Evolutionary conservation across 2,888 invertebrate genomes (phyloP).

Genomic region (Geophilus truncorum): DNA sequence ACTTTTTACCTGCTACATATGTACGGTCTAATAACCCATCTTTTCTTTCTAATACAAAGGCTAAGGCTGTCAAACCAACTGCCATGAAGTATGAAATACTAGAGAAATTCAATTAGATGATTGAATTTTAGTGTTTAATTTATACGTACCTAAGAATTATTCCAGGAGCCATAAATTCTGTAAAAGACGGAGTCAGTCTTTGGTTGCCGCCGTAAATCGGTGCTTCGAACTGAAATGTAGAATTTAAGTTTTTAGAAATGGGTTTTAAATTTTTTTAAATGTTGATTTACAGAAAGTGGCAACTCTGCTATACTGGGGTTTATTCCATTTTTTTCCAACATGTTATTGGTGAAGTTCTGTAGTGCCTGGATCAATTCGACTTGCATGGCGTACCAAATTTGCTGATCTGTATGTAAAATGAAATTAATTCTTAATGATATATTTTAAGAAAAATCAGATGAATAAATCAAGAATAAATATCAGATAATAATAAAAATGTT

Average conservation of each 20-base stretch:
- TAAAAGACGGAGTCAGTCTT: conserved; percentile 66
- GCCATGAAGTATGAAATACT: conserved; percentile 65
- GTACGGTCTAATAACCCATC: conserved; percentile 87
- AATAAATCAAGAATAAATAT: too few species aligned
- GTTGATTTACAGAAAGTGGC: conserved; percentile 46
- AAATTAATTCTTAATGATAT: neutral
- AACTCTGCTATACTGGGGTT: conserved; percentile 70
- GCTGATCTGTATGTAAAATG: conserved; percentile 71
- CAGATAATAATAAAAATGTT: too few species aligned
- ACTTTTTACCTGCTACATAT: conserved; percentile 72
- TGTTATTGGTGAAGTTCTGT: conserved; percentile 70
- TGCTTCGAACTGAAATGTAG: conserved; percentile 34
- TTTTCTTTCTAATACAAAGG: conserved; percentile 82
- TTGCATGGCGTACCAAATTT: conserved; percentile 84
- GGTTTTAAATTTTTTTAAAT: neutral
- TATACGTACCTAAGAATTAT: conserved; percentile 54
- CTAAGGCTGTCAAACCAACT: conserved; percentile 87
- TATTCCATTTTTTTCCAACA: conserved; percentile 66
- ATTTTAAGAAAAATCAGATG: neutral
- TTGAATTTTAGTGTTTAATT: neutral
- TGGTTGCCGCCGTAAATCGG: conserved; percentile 43
- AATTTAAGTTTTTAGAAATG: neutral
- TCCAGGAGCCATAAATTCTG: conserved; percentile 93
- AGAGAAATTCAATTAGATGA: neutral
- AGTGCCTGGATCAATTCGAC: conserved; percentile 79